Base-by-base conservation (phyloP, 1,140 invertebrate genomes). In the Drosophila obscura region DNA sequence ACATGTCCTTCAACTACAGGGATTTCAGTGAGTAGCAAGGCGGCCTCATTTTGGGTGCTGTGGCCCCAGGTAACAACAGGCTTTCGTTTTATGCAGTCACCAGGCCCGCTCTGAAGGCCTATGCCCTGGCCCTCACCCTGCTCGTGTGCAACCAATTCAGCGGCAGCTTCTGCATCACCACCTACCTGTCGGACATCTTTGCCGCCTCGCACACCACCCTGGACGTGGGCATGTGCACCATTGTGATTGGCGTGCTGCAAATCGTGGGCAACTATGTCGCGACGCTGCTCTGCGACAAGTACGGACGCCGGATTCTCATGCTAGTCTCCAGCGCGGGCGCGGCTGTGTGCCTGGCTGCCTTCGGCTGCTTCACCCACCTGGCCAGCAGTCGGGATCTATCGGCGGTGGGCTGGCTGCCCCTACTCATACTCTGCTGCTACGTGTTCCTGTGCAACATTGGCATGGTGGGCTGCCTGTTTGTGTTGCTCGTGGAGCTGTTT, bases 151-250 rank as follows among this genome's bases (percentile, higher is more conserved):
- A 82, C 45, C 79, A 80, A 6, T 82, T 84, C 2, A 79, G 75
- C 5, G 80, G 69, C 31, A 80, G 75, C 11, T 90, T 81, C 31
- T 69, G 80, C 31, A 51, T 91, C 6, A 79, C 72, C 39, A 81
- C 63, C 11, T 91, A 91, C 13, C 41, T 85, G 41, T 28, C 89
- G 31, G 92, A 92, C 1, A 96, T 96, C 72, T 97, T 96, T 81
- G 74, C 91, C 0, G 92, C 93, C 5, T 94, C 96, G 0, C 94
- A 94, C 1, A 94, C 93, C 2, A 89, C 79, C 0, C 71, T 94
- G 19, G 92, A 93, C 65, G 90, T 93, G 2, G 92, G 92, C 69
- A 93, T 93, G 73, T 92, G 93, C 80, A 93, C 93, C 0, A 93
- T 94, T 7, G 88, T 93, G 4, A 92, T 94, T 0, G 93, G 93